These are phyloP conservation scores for Amphimallon solstitiale DNA, from an alignment of 2,888 invertebrate species.

Conservation along the genomic window DNA sequence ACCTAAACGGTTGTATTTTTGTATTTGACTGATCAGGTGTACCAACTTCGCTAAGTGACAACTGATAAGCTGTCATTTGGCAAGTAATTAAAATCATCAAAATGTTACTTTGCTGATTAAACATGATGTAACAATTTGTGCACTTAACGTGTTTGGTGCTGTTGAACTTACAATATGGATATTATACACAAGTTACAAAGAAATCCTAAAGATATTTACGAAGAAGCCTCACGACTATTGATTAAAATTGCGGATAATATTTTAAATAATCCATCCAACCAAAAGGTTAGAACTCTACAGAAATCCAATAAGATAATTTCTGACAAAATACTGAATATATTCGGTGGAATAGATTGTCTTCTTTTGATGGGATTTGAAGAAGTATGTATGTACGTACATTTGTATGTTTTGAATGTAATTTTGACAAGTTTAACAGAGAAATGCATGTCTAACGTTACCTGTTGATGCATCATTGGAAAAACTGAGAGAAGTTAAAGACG, in stretches of 20 bases:
- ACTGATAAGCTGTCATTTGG: too few relatives aligned
- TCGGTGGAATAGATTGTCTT: conserved; percentile 29
- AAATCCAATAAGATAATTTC: conserved; percentile 29
- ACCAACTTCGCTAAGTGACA: too few relatives aligned
- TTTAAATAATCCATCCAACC: conserved; percentile 18
- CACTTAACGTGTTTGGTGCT: too few relatives aligned
- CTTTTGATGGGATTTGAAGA: conserved; percentile 33
- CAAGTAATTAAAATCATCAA: too few relatives aligned
- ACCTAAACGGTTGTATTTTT: too few relatives aligned
- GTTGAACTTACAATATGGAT: background rate
- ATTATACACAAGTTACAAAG: conserved; percentile 17
- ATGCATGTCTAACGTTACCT: conserved; percentile 32
- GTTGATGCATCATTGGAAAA: conserved; percentile 34
- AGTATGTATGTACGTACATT: conserved; percentile 6
- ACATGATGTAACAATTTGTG: too few relatives aligned
- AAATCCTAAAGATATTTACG: conserved; percentile 30
- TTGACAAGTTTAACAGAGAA: conserved; percentile 21
- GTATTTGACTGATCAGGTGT: too few relatives aligned
- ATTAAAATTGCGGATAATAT: conserved; percentile 35
- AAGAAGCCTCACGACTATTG: conserved; percentile 25
- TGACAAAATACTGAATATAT: conserved; percentile 23
- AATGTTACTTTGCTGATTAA: too few relatives aligned
- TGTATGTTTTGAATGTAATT: background rate
- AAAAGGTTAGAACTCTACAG: conserved; percentile 29
- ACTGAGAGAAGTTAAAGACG: conserved; percentile 33